Base-by-base conservation (phyloP, 2,113 vertebrate species). In the Tor tambroides region DNA sequence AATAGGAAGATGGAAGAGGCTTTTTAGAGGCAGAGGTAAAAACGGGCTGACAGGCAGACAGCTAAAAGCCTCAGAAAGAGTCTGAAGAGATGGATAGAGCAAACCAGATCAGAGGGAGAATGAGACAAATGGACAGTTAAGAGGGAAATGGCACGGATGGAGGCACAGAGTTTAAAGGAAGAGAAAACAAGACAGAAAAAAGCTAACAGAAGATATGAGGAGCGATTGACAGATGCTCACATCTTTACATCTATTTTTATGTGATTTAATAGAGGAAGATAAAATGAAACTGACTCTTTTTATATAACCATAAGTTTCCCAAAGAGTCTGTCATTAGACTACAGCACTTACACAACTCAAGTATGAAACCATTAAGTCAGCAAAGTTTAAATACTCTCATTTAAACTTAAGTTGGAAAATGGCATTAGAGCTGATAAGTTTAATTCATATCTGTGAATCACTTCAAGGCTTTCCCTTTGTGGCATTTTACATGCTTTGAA, bases 1-100 rank as follows among this genome's bases (percentile, higher is more conserved):
- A 54, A 32, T 21, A 87, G 23, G 43, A 65, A 71, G 46, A 32
- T 80, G 14, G 67, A 41, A 72, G 49, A 65, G 76, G 30, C 65
- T 8, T 71, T 83, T 61, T n/a, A 80, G 51, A 26, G 26, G 26
- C 63, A 35, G 30, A 80, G 67, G n/a, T n/a, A 56, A 61, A 88
- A 26, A 65, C 1, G 26, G 67, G 17, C 54, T 32, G 83, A 88
- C 83, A 85, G 77, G 28, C 32, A 30, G 80, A 78, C 4, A 19
- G 76, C 77, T 51, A 28, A 80, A 75, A 41, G 67, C 43, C 19
- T 83, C 30, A 21, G 28, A 83, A 69, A 71, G 61, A 41, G 23
- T 63, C 54, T 63, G 79, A 80, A 83, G 80, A 51, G 43, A 71
- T 71, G 80, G 80, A 83, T 19, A 35, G 28, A 71, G 21, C 80